Percentiles rank a stretch among this genome's conserved stretches.
Conservation (phyloP, 2,888 invertebrate species). For the Scotopteryx bipunctaria region DNA sequence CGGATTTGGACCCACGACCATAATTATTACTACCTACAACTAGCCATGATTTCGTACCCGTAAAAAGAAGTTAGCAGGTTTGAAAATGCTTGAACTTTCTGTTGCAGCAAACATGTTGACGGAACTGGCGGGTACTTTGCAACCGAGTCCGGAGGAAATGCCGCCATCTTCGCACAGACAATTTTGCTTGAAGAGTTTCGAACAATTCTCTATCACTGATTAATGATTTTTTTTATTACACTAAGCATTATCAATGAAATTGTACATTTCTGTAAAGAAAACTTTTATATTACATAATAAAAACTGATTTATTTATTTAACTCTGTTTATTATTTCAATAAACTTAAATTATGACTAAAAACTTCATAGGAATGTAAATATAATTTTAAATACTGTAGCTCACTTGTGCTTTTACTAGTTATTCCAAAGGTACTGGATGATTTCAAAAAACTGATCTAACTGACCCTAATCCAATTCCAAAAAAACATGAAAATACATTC, state of each 20-base stretch:
- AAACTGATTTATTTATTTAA: slow-evolving; percentile 30
- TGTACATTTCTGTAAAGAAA: slow-evolving; percentile 23
- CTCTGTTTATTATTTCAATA: slow-evolving; percentile 22
- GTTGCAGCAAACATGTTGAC: slow-evolving; percentile 65
- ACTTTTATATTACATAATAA: slow-evolving; percentile 20
- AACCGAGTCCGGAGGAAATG: slow-evolving; percentile 58
- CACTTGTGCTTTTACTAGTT: neutral
- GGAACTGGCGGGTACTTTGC: slow-evolving; percentile 58
- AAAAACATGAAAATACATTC: too few species aligned
- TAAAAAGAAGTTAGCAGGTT: too few species aligned
- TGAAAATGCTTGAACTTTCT: too few species aligned
- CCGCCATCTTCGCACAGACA: slow-evolving; percentile 56
- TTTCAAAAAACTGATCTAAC: neutral
- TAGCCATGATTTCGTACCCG: too few species aligned
- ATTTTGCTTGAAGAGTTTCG: slow-evolving; percentile 65
- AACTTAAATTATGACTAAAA: slow-evolving; percentile 26
- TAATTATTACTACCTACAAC: too few species aligned
- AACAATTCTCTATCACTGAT: slow-evolving; percentile 59
- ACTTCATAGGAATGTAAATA: slow-evolving; percentile 23
- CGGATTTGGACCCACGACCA: too few species aligned
- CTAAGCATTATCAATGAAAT: slow-evolving; percentile 6
- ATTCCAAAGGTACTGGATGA: neutral
- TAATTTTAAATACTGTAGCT: slow-evolving; percentile 14
- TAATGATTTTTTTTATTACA: slow-evolving; percentile 37
- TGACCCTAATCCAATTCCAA: too few species aligned